phyloP scores from a whole-genome alignment of 2,888 invertebrate genomes.

The Drosophila paranaensis region DNA sequence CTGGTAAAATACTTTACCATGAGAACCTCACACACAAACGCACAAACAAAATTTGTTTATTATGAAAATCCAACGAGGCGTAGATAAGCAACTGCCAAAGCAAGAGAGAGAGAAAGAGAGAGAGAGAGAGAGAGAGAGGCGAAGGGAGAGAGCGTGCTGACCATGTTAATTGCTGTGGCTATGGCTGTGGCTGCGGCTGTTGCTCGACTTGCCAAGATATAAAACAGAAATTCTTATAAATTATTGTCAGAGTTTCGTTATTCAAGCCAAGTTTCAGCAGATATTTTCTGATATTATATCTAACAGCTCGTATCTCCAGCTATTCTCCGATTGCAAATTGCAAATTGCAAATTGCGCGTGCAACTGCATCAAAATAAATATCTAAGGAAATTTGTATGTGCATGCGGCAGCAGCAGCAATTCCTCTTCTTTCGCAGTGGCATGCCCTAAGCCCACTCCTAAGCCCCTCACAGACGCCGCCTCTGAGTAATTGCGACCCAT shows the following conservation, averaged over 20 bases:
- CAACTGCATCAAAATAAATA: slow-evolving; percentile 16
- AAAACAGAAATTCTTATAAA: slow-evolving; percentile 57
- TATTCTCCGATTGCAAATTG: slow-evolving; percentile 23
- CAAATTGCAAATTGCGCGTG: slow-evolving; percentile 46
- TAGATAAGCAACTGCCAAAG: slow-evolving; percentile 76
- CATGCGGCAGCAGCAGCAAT: slow-evolving; percentile 19
- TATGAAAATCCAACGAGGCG: slow-evolving; percentile 78
- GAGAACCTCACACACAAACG: slow-evolving; percentile 8
- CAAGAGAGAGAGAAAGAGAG: not conserved
- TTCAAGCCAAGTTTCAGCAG: slow-evolving; percentile 31
- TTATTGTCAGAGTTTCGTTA: slow-evolving; percentile 52
- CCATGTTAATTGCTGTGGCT: slow-evolving; percentile 76
- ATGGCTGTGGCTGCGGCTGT: slow-evolving; percentile 51
- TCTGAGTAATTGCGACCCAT: slow-evolving; percentile 63
- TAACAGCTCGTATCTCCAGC: slow-evolving; percentile 18
- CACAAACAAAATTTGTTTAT: slow-evolving; percentile 71
- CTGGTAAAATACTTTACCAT: slow-evolving; percentile 15
- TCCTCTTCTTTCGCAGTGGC: slow-evolving; percentile 14
- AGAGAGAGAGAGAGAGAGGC: not conserved
- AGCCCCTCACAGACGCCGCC: not conserved
- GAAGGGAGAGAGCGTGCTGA: slow-evolving; percentile 2
- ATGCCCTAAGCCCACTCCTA: not conserved
- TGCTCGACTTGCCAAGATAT: slow-evolving; percentile 46
- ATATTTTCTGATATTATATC: slow-evolving; percentile 11
- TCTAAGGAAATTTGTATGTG: slow-evolving; percentile 7